A percentile compares a stretch with the other conserved stretches of the same genome.
These are phyloP conservation scores for Rhopalosiphum nymphaeae DNA, from an alignment of 2,888 invertebrate species.

Conservation along the genomic window DNA sequence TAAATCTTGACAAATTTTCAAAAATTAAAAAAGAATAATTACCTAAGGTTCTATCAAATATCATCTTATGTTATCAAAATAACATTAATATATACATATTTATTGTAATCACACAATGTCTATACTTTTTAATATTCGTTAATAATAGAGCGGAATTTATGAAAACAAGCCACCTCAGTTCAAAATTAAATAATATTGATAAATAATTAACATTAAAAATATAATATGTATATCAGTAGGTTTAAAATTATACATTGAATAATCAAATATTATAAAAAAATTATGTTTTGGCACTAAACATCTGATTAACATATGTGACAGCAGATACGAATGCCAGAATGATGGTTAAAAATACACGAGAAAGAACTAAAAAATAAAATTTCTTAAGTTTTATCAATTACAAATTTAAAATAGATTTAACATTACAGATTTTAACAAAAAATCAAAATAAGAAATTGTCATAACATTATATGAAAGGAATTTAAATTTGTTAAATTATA, in stretches of 20 bases:
- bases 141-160: background rate
- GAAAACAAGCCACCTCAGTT: background rate
- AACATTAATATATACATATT: background rate
- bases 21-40: background rate
- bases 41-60: background rate
- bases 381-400: background rate
- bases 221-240: background rate
- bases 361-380: background rate
- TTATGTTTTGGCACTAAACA: slow-evolving; percentile 18
- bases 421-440: background rate
- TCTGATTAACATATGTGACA: background rate
- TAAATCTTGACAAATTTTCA: background rate
- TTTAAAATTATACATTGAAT: background rate
- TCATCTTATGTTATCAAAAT: background rate
- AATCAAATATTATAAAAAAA: background rate
- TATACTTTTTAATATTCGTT: background rate
- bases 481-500: background rate
- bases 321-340: slow-evolving; percentile 33
- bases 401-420: background rate
- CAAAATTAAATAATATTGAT: background rate
- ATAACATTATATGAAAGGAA: background rate
- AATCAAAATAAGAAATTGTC: background rate
- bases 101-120: background rate
- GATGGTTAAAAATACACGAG: slow-evolving; percentile 28
- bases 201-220: background rate